phyloP scores from a whole-genome alignment of 2,113 vertebrate species.

The Neogale vison region DNA sequence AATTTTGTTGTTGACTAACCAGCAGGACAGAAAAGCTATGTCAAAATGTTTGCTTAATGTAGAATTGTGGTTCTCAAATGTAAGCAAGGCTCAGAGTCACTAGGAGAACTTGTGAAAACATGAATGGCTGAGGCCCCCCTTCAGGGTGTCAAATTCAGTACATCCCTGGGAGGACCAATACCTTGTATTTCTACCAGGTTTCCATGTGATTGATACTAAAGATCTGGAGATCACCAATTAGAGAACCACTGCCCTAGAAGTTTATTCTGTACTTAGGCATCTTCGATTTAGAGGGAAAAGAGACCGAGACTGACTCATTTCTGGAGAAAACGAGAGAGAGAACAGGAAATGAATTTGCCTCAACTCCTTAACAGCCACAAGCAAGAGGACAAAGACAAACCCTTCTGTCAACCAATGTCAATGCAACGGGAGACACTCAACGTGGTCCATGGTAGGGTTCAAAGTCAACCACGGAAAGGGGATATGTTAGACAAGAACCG shows the following conservation, averaged over 20 bases:
- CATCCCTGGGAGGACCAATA: neutral
- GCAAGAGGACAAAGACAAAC: neutral
- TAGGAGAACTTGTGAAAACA: neutral
- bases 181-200: neutral
- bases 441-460: neutral
- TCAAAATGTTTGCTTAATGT: neutral
- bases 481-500: neutral
- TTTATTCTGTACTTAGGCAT: neutral
- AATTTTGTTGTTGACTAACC: neutral
- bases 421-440: accelerated
- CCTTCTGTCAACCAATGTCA: neutral
- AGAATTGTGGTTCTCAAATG: neutral
- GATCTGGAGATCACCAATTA: neutral
- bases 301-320: neutral
- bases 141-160: neutral
- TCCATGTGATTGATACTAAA: neutral
- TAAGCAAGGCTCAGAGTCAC: neutral
- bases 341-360: neutral
- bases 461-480: neutral
- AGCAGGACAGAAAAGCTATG: neutral
- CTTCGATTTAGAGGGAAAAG: neutral
- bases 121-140: neutral
- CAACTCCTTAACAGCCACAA: neutral
- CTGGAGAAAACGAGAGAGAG: neutral
- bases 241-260: neutral